These are phyloP conservation scores for Panagrolaimus sp. DNA, from an alignment of 1,140 invertebrate genomes.

Conservation along the genomic window DNA sequence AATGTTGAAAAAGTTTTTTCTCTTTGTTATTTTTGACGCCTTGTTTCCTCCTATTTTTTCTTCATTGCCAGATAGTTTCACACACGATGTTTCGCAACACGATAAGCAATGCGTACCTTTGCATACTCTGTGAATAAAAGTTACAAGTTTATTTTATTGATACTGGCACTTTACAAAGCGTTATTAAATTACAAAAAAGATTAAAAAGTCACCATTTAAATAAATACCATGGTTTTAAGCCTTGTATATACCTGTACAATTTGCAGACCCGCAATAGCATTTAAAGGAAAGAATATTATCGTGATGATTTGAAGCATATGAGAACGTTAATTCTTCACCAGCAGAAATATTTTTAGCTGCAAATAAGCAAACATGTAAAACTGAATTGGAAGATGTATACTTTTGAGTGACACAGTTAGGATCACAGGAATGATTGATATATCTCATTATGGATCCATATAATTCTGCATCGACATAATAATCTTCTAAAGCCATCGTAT, in stretches of 20 bases:
- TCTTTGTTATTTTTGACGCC: too few relatives aligned
- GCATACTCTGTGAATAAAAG: too few relatives aligned
- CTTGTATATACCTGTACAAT: neutral
- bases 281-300: neutral
- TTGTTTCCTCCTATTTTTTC: too few relatives aligned
- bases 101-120: too few relatives aligned
- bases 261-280: neutral
- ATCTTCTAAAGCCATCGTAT: neutral
- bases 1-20: too few relatives aligned
- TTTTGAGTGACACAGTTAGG: constrained; percentile 9
- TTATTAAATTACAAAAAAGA: too few relatives aligned
- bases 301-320: neutral
- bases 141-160: too few relatives aligned
- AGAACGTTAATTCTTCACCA: constrained; percentile 18
- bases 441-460: neutral
- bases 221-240: neutral
- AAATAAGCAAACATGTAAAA: neutral
- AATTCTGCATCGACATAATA: constrained; percentile 10
- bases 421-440: constrained; percentile 16
- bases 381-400: neutral
- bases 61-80: too few relatives aligned
- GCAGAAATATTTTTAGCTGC: neutral
- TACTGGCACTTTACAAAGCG: too few relatives aligned
- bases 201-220: too few relatives aligned
- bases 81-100: too few relatives aligned